Conservation (phyloP, 2,113 vertebrate species). For the Prunella himalayana region DNA sequence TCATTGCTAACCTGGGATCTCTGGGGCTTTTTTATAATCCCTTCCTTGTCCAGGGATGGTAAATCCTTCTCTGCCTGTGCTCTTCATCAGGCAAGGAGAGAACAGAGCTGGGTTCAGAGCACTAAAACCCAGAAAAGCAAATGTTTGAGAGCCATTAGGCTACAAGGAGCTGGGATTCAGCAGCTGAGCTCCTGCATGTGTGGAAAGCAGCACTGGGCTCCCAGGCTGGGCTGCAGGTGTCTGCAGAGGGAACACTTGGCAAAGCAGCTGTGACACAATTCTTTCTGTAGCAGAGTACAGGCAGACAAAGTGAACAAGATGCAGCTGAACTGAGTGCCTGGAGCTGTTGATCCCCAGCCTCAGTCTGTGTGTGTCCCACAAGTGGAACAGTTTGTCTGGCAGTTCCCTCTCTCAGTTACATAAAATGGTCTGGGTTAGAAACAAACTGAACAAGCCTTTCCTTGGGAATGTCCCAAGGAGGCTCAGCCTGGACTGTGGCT, state of each 20-base stretch:
- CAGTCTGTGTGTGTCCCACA: neutral
- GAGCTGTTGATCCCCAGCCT: neutral
- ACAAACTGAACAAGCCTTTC: neutral
- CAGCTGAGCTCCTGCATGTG: neutral
- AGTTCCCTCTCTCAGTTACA: neutral
- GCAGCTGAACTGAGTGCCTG: neutral
- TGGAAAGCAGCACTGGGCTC: neutral
- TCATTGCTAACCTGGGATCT: neutral
- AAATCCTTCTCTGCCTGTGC: neutral
- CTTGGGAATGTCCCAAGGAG: neutral
- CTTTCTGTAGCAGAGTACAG: fast-evolving
- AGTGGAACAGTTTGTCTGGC: neutral
- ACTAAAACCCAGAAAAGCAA: neutral
- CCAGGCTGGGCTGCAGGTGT: neutral
- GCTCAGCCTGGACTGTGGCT: neutral
- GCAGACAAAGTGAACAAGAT: neutral
- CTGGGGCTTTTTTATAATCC: neutral
- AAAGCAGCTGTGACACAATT: neutral
- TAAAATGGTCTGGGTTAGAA: neutral
- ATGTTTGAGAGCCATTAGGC: neutral
- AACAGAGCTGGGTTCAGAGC: neutral
- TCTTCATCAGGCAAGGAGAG: neutral
- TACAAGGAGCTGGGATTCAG: neutral
- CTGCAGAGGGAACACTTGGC: neutral
- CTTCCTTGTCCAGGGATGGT: too few relatives aligned